Evolutionary conservation across 2,888 invertebrate genomes (phyloP).

Genomic region (Leptopterna dolabrata): DNA sequence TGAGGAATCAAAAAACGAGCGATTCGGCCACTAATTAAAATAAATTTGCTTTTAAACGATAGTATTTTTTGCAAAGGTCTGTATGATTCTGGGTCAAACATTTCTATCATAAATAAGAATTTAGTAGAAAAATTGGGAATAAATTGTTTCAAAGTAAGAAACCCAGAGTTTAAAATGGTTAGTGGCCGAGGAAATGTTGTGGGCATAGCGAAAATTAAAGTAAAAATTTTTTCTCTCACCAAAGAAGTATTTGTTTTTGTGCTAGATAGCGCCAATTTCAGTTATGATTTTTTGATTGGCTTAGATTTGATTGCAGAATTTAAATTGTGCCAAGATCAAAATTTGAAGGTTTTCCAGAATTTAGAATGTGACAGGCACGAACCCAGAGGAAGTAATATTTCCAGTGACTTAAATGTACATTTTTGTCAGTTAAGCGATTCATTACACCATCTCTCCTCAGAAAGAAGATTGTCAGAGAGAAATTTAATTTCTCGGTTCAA

Average conservation of each 20-base stretch:
- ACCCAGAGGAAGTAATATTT: not conserved
- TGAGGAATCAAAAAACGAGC: constrained; percentile 34
- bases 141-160: constrained; percentile 41
- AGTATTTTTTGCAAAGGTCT: constrained; percentile 44
- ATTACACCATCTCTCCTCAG: constrained; percentile 34
- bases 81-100: constrained; percentile 48
- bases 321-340: constrained; percentile 15
- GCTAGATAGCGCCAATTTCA: constrained; percentile 22
- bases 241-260: constrained; percentile 30
- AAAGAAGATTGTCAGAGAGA: constrained; percentile 8
- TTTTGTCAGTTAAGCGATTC: constrained; percentile 9
- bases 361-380: not conserved
- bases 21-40: constrained; percentile 38
- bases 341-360: constrained; percentile 26
- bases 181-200: constrained; percentile 17
- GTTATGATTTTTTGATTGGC: constrained; percentile 34
- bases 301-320: constrained; percentile 30
- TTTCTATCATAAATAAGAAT: constrained; percentile 44
- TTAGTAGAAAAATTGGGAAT: constrained; percentile 32
- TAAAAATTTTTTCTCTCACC: not conserved
- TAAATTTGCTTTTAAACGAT: constrained; percentile 32
- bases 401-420: constrained; percentile 20
- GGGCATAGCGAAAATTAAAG: constrained; percentile 6
- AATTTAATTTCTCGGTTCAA: constrained; percentile 26
- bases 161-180: constrained; percentile 29